Evolutionary conservation across 2,113 vertebrate genomes (phyloP), one percentile per base, ranked within the genome.

Genomic region (Peucedramus taeniatus): DNA sequence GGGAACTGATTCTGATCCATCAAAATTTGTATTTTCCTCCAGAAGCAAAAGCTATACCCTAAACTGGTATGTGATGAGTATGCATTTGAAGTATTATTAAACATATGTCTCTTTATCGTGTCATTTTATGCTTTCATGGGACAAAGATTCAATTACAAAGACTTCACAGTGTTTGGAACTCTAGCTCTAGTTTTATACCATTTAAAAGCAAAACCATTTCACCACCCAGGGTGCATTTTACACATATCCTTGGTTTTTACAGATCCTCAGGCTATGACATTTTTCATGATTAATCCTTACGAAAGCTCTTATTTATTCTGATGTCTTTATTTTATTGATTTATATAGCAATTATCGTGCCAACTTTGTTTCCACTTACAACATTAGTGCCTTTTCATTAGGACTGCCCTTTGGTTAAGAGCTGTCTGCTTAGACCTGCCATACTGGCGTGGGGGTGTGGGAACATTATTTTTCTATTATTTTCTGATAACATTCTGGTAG

Each of bases 311-410:
- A 64, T 57, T 93, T 59, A 74, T 81, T 86, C 76, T 75, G 45
- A 81, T 94, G 6, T 91, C 88, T 83, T 83, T 90, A 69, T 65
- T 91, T 83, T 68, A 87, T 61, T 92, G 68, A 96, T 90, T 93
- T 90, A 92, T 56, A 83, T 2, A 53, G n/a, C 2, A 0, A 63
- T 89, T 85, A 93, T 57, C 6, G 5, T 24, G 40, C 68, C 77
- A 81, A 54, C 35, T 87, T 83, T 76, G 70, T 89, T 95, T 65
- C 77, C 77, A 85, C 82, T 94, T 49, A 77, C 8, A 68, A 94
- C 60, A 71, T 42, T 59, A 91, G 30, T 93, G 71, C 26, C 26
- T 94, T 92, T 78, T 87, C 44, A 63, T 96, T 69, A 93, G 42
- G 8, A 44, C 7, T 71, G 68, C 60, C 87, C 75, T 85, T 68